Percentiles rank a stretch among this genome's conserved stretches.
Conservation (phyloP, 2,797 vertebrate species). For the Graptemys geographica region DNA sequence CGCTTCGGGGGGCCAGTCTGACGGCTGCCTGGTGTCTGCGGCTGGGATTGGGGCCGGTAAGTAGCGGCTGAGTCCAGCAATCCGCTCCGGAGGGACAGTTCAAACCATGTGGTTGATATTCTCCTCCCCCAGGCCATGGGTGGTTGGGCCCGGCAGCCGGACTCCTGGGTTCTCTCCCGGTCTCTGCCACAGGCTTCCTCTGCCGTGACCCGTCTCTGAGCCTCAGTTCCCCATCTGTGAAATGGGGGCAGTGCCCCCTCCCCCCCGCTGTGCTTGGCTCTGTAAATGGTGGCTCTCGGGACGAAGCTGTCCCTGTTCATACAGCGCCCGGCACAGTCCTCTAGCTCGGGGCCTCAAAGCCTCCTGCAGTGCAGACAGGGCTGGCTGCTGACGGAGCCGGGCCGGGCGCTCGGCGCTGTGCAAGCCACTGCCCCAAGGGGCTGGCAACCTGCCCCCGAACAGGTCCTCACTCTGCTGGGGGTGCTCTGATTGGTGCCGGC, state of each 20-base stretch:
- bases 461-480: too few species aligned
- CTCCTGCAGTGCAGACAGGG: neutral
- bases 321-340: neutral
- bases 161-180: neutral
- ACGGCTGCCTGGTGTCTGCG: neutral
- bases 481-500: too few species aligned
- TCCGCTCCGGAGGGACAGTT: neutral
- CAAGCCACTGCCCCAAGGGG: too few species aligned
- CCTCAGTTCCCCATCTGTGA: neutral
- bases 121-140: too few species aligned
- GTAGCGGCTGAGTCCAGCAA: neutral
- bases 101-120: neutral
- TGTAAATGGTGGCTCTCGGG: too few species aligned
- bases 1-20: neutral
- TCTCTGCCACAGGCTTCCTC: neutral
- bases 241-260: neutral
- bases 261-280: too few species aligned
- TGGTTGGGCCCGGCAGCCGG: neutral
- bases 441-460: too few species aligned
- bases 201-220: neutral
- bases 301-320: neutral
- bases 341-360: neutral
- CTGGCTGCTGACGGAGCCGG: neutral
- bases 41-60: neutral
- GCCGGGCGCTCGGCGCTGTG: rapidly evolving